Conservation (phyloP, 2,113 vertebrate genomes). For the Oophaga pumilio region DNA sequence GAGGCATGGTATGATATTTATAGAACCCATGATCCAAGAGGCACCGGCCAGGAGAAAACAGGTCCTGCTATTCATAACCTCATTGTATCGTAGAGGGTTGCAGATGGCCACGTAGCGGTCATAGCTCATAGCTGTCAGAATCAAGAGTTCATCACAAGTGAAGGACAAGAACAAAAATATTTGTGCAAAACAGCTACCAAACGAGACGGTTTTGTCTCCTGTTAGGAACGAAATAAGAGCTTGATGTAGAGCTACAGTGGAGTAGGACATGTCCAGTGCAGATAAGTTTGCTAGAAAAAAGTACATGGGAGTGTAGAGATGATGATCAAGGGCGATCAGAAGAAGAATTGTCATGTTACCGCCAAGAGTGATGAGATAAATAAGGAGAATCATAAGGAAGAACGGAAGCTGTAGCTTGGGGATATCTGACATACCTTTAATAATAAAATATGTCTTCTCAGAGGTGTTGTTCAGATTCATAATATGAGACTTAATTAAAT, state of each 20-base stretch:
- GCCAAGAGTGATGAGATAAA: not conserved
- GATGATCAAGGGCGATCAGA: slow-evolving; percentile 18
- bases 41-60: slow-evolving; percentile 56
- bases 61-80: not conserved
- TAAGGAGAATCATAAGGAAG: slow-evolving; percentile 37
- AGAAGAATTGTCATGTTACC: not conserved
- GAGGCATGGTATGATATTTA: slow-evolving; percentile 60
- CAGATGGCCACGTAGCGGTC: slow-evolving; percentile 34
- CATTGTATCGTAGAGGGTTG: slow-evolving; percentile 1
- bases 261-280: slow-evolving; percentile 65
- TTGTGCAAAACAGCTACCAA: slow-evolving; percentile 1
- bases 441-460: slow-evolving; percentile 23
- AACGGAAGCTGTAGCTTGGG: slow-evolving; percentile 41
- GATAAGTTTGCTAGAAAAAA: slow-evolving; percentile 62
- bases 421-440: slow-evolving; percentile 53
- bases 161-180: not conserved
- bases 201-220: slow-evolving; percentile 1
- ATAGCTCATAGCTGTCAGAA: slow-evolving; percentile 33
- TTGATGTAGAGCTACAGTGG: slow-evolving; percentile 66
- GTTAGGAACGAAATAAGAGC: slow-evolving; percentile 43
- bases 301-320: slow-evolving; percentile 62
- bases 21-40: slow-evolving; percentile 64
- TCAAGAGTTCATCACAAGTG: not conserved
- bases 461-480: not conserved
- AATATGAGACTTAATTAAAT: not conserved